Percentiles rank a stretch among this genome's conserved stretches.
These are phyloP conservation scores for Darevskia nairensis DNA, from an alignment of 2,797 vertebrate genomes.

Conservation along the genomic window DNA sequence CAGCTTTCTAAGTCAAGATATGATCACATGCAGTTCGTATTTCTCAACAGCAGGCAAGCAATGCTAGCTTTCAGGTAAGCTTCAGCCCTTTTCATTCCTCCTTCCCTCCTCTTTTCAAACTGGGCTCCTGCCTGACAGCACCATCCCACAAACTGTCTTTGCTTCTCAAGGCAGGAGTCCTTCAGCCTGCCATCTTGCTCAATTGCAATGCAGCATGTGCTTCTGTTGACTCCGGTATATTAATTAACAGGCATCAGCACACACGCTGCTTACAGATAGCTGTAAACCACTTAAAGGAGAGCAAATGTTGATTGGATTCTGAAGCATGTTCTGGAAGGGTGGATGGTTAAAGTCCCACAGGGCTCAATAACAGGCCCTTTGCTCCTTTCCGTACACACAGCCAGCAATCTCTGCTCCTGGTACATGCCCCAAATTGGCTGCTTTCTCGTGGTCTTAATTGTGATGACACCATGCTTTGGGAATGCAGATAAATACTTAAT, in stretches of 20 bases:
- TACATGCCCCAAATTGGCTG: constrained; percentile 41
- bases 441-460: constrained; percentile 54
- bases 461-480: rapidly evolving
- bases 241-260: constrained; percentile 8
- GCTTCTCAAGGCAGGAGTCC: background rate
- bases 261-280: constrained; percentile 4
- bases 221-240: background rate
- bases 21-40: no score
- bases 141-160: background rate
- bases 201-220: background rate
- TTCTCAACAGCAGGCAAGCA: background rate
- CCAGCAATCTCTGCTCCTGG: constrained; percentile 40
- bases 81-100: background rate
- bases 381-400: constrained; percentile 43
- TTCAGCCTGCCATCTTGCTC: background rate
- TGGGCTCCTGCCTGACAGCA: background rate
- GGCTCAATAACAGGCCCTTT: constrained; percentile 50
- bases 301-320: background rate
- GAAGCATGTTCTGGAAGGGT: constrained; percentile 42
- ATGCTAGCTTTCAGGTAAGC: background rate
- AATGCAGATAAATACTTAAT: constrained; percentile 48
- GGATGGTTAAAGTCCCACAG: constrained; percentile 25
- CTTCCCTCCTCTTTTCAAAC: rapidly evolving
- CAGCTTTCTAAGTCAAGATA: no score
- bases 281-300: constrained; percentile 21